Evolutionary conservation across 2,113 vertebrate genomes (phyloP), one percentile per base, ranked within the genome.

Genomic region (Brachyhypopomus occidentalis): DNA sequence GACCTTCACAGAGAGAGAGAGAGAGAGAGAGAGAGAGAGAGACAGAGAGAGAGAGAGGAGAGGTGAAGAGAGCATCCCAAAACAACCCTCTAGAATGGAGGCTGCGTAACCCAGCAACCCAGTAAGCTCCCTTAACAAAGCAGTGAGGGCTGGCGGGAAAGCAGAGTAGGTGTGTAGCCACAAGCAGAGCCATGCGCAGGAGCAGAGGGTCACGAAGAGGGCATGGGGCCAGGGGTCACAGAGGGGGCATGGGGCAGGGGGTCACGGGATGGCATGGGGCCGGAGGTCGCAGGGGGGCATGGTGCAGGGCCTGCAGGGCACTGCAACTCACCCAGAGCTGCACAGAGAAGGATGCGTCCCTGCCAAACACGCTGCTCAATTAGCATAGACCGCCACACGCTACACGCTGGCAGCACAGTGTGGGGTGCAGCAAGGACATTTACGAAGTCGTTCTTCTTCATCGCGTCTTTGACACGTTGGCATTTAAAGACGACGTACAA

Each of bases 381-480:
- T 83, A 85, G 77, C 84, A 85, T 85, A 70, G 27, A 55, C 62
- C 36, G 30, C 66, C 71, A 78, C 76, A 69, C 38, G 16, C 58
- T 55, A 22, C 23, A 74, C 78, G 64, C 60, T 45, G n/a, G 6
- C 62, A 83, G 62, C 81, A 45, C 84, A 85, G 78, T 73, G 48
- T 69, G 80, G 59, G 81, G 67, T 77, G 73, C 60, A 48, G 59
- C 77, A 85, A 85, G 84, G 84, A 83, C 84, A 73, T 66, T 66
- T 55, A 52, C 67, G 82, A 72, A 41, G 41, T 70, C 52, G 27
- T 25, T 66, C 64, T 72, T 76, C 62, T 79, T 79, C 69, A 62
- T 27, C 64, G 73, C 83, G 66, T 48, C 59, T 48, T 75, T 41
- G 66, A 4, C 62, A 63, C 45, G 48, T 78, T 84, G 25, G 23